These are phyloP conservation scores for Pomatostomus ruficeps DNA, from an alignment of 2,113 vertebrate genomes.

Conservation along the genomic window DNA sequence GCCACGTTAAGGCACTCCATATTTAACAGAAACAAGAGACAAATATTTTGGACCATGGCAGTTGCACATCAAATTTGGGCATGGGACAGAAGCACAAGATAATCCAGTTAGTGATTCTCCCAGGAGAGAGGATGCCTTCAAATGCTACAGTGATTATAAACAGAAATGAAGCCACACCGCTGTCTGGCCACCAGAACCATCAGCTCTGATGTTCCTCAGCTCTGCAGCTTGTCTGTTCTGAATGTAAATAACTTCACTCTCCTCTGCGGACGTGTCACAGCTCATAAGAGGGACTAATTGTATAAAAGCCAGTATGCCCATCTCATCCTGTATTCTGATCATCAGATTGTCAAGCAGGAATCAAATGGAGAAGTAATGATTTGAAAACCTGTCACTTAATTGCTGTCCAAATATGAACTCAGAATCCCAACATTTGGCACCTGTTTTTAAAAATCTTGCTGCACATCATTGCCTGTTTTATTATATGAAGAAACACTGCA, in stretches of 20 bases:
- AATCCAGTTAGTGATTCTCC: not conserved
- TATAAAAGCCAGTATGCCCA: not conserved
- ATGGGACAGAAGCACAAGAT: not conserved
- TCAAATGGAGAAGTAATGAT: not conserved
- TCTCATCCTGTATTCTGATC: not conserved
- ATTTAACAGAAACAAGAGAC: not conserved
- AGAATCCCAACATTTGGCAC: not conserved
- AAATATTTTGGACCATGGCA: not conserved
- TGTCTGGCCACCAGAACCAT: slow-evolving; percentile 13
- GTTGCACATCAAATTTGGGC: not conserved
- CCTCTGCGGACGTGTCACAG: not conserved
- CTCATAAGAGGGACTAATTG: not conserved
- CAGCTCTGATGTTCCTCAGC: slow-evolving; percentile 13
- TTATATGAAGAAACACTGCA: not conserved
- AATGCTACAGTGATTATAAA: not conserved
- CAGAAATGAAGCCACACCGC: not conserved
- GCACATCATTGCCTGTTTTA: not conserved
- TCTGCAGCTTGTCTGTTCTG: not conserved
- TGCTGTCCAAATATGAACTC: not conserved
- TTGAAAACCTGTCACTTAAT: slow-evolving; percentile 4
- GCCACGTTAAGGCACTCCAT: not conserved
- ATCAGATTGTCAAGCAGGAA: slow-evolving; percentile 13
- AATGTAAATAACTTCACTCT: not conserved
- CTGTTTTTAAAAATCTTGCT: not conserved
- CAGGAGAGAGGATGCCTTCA: not conserved